Evolutionary conservation across 64 coral and sea anemone species (phyloP).

Genomic region (Trachythela sp.): DNA sequence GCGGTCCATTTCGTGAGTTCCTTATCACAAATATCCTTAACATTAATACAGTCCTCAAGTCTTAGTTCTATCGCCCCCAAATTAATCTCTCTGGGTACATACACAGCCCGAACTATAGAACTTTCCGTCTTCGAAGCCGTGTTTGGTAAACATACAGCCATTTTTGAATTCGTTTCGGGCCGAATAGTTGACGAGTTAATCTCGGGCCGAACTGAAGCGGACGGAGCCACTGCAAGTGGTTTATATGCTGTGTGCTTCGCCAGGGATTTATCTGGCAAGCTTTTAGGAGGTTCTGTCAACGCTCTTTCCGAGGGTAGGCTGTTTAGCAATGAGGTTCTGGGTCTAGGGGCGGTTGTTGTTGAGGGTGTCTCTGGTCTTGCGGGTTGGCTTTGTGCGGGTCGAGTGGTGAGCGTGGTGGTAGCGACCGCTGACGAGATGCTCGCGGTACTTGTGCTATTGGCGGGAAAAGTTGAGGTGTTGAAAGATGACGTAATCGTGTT

Average conservation of each 20-base stretch:
- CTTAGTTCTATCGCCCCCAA: not conserved
- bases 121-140: not conserved
- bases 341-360: not conserved
- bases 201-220: not conserved
- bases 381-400: not conserved
- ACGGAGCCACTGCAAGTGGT: not conserved
- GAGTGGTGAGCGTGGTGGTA: not conserved
- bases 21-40: not conserved
- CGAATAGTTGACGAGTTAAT: not conserved
- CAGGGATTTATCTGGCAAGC: not conserved
- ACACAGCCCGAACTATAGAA: not conserved
- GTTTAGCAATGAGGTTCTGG: not conserved
- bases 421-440: not conserved
- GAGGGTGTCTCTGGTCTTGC: not conserved
- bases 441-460: not conserved
- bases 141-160: not conserved
- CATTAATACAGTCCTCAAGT: constrained; percentile 4
- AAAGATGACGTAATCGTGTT: not conserved
- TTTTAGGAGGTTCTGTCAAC: not conserved
- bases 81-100: constrained; percentile 4
- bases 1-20: constrained; percentile 20
- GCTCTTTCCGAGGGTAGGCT: not conserved
- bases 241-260: not conserved
- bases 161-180: not conserved
- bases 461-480: not conserved